These are phyloP conservation scores for Rhombomys opimus DNA, from an alignment of 2,113 vertebrate genomes.

Conservation along the genomic window DNA sequence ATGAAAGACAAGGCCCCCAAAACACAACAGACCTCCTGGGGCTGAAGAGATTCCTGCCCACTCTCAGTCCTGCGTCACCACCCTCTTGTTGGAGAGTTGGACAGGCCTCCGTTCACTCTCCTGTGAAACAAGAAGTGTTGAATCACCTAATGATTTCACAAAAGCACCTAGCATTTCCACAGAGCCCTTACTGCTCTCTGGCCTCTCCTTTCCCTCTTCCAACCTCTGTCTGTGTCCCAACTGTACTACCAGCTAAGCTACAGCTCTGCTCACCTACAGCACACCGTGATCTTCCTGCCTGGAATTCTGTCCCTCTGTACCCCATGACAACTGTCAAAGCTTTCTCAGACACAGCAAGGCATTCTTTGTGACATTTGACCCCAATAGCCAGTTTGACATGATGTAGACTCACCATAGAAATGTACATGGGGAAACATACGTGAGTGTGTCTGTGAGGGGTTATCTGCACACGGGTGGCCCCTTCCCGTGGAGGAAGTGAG, in stretches of 20 bases:
- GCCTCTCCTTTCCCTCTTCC: not conserved
- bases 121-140: not conserved
- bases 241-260: rapidly evolving
- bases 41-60: not conserved
- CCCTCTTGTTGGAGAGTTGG: no score
- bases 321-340: not conserved
- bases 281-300: not conserved
- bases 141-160: not conserved
- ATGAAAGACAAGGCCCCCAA: not conserved
- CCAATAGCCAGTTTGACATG: not conserved
- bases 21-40: not conserved
- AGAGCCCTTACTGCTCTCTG: rapidly evolving
- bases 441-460: not conserved
- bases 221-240: not conserved
- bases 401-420: not conserved
- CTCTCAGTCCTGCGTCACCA: not conserved
- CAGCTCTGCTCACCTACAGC: not conserved
- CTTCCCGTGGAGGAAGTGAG: not conserved
- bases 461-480: not conserved
- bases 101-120: not conserved
- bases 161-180: rapidly evolving
- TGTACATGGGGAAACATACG: no score
- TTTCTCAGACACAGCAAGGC: not conserved
- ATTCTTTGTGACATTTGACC: not conserved
- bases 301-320: not conserved